A percentile compares a stretch with the other conserved stretches of the same genome.
phyloP scores from a whole-genome alignment of 2,113 vertebrate species.

The Pitta sordida region DNA sequence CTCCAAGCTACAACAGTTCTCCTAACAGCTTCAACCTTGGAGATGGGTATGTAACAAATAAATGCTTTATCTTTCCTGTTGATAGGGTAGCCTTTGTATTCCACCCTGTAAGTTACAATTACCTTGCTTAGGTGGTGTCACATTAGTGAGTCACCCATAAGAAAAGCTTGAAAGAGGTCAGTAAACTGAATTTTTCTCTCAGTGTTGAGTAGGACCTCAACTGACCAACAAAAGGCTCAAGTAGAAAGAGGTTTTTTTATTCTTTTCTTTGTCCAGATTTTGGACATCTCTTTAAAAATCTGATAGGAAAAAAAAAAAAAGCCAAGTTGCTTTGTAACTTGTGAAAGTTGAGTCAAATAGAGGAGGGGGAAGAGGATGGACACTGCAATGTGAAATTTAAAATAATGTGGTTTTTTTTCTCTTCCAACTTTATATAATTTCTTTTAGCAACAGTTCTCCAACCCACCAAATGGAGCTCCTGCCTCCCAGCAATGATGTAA shows the following conservation, averaged over 20 bases:
- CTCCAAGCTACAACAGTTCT: slow-evolving; percentile 85
- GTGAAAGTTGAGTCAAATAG: neutral
- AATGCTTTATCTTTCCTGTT: neutral
- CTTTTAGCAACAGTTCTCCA: slow-evolving; percentile 87
- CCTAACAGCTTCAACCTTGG: slow-evolving; percentile 82
- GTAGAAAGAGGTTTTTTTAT: neutral
- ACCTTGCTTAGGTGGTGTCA: neutral
- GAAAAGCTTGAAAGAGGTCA: neutral
- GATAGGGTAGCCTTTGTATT: neutral
- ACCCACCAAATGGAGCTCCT: slow-evolving; percentile 83
- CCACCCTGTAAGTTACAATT: neutral
- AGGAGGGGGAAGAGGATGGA: neutral
- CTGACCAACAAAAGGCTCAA: neutral
- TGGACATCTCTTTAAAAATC: neutral
- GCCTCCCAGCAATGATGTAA: slow-evolving; percentile 84
- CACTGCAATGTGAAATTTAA: slow-evolving; percentile 5
- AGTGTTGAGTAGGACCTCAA: neutral
- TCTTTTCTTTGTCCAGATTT: neutral
- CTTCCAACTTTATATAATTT: slow-evolving; percentile 31
- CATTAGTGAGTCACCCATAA: neutral
- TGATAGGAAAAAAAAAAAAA: neutral
- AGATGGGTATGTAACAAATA: slow-evolving; percentile 81
- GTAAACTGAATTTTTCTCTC: neutral
- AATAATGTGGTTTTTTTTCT: slow-evolving; percentile 4
- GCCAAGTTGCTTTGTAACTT: neutral